These are phyloP conservation scores for Macrobrachium rosenbergii DNA, from an alignment of 1,140 invertebrate species.

Conservation along the genomic window DNA sequence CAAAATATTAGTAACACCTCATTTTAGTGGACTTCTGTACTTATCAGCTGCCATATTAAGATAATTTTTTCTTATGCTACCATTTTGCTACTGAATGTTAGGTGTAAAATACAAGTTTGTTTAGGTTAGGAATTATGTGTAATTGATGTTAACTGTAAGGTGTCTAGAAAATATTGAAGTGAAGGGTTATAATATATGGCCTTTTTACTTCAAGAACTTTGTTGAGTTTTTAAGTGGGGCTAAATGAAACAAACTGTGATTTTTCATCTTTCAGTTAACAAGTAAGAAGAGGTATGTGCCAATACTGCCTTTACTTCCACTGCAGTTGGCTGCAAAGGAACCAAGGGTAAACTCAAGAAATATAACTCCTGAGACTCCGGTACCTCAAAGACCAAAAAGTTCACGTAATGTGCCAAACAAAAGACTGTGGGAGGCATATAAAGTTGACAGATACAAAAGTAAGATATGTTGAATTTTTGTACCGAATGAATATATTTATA, in stretches of 20 bases:
- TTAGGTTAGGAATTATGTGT: too few species aligned
- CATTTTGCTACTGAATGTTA: too few species aligned
- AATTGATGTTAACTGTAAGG: too few species aligned
- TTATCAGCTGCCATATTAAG: too few species aligned
- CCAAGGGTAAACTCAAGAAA: background rate
- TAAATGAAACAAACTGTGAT: background rate
- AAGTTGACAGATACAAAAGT: constrained; percentile 37
- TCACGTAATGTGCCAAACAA: constrained; percentile 32
- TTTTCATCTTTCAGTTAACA: constrained; percentile 14
- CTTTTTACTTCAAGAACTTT: too few species aligned
- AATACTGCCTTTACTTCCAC: constrained; percentile 49
- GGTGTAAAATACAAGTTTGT: too few species aligned
- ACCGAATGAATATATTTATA: background rate
- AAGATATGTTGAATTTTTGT: background rate
- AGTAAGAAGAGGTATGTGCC: constrained; percentile 55
- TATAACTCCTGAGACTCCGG: background rate
- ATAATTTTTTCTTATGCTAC: too few species aligned
- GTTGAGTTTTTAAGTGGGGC: too few species aligned
- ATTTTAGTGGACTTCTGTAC: too few species aligned
- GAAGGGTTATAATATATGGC: too few species aligned
- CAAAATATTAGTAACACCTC: too few species aligned
- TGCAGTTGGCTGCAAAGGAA: background rate
- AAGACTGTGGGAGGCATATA: constrained; percentile 35
- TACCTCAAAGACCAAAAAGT: constrained; percentile 6
- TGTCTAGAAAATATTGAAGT: too few species aligned